Evolutionary conservation across 2,888 invertebrate species (phyloP).

Genomic region (Drosophila longiperda): DNA sequence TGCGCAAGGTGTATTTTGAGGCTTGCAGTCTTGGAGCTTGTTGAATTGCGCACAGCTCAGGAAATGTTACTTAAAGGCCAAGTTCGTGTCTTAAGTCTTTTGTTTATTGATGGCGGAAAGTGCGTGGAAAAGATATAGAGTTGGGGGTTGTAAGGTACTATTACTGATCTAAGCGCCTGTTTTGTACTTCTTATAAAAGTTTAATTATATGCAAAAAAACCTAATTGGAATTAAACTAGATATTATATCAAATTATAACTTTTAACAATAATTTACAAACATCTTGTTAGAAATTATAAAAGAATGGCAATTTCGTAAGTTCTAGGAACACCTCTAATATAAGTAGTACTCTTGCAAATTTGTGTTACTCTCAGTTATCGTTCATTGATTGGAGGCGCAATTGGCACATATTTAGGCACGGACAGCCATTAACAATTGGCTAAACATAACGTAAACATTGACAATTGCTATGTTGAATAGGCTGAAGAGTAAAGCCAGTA

Average conservation of each 20-base stretch:
- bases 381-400: constrained; percentile 21
- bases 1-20: constrained; percentile 58
- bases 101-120: constrained; percentile 47
- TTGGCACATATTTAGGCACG: constrained; percentile 35
- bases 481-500: constrained; percentile 50
- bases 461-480: constrained; percentile 42
- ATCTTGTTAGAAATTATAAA: background rate
- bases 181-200: background rate
- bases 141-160: background rate
- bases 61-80: constrained; percentile 55
- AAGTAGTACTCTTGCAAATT: constrained; percentile 3
- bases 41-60: constrained; percentile 50
- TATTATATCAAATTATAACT: background rate
- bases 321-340: constrained; percentile 1
- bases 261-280: too few relatives aligned
- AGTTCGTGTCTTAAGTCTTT: constrained; percentile 79
- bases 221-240: background rate
- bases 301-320: background rate
- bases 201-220: background rate
- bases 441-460: constrained; percentile 44
- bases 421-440: constrained; percentile 53
- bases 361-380: background rate
- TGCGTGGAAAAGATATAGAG: constrained; percentile 12
- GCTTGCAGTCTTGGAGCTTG: constrained; percentile 11
- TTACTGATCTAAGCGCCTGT: background rate